These are phyloP conservation scores for Amphilophus citrinellus DNA, from an alignment of 2,113 vertebrate genomes.

Conservation along the genomic window DNA sequence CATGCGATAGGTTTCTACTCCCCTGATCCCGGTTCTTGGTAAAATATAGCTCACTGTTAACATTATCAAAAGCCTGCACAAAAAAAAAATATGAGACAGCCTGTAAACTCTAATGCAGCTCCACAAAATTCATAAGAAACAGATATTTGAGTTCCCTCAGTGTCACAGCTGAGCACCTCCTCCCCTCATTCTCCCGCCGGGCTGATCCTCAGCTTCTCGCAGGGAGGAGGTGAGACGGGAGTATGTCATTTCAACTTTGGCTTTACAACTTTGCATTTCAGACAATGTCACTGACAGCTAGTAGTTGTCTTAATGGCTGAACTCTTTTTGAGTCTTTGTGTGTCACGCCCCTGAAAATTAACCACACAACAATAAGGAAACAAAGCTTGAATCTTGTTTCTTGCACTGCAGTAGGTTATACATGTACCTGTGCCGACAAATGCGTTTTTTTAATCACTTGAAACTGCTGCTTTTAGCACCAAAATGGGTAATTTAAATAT, in stretches of 20 bases:
- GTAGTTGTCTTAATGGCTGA: slow-evolving; percentile 69
- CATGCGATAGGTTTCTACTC: slow-evolving; percentile 65
- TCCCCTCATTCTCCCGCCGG: background rate
- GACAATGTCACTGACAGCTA: slow-evolving; percentile 72
- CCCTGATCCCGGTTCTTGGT: slow-evolving; percentile 44
- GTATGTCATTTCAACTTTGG: slow-evolving; percentile 71
- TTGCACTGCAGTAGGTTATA: slow-evolving; percentile 60
- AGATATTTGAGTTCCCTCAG: slow-evolving; percentile 71
- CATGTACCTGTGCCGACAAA: slow-evolving; percentile 34
- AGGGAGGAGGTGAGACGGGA: slow-evolving; percentile 14
- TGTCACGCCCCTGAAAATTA: slow-evolving; percentile 59
- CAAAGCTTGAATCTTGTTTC: slow-evolving; percentile 56
- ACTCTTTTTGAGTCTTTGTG: slow-evolving; percentile 26
- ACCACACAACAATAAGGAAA: slow-evolving; percentile 49
- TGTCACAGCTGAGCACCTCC: slow-evolving; percentile 38
- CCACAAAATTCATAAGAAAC: slow-evolving; percentile 67
- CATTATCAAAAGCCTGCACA: slow-evolving; percentile 73
- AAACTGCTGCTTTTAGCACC: slow-evolving; percentile 77
- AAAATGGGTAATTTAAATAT: slow-evolving; percentile 79
- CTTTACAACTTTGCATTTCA: slow-evolving; percentile 74
- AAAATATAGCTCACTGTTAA: slow-evolving; percentile 71
- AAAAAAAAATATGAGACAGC: slow-evolving; percentile 63
- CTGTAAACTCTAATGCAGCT: slow-evolving; percentile 70
- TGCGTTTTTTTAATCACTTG: slow-evolving; percentile 47
- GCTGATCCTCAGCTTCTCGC: slow-evolving; percentile 37